These are phyloP conservation scores for Hemicordylus capensis DNA, from an alignment of 2,113 vertebrate genomes.

Conservation along the genomic window DNA sequence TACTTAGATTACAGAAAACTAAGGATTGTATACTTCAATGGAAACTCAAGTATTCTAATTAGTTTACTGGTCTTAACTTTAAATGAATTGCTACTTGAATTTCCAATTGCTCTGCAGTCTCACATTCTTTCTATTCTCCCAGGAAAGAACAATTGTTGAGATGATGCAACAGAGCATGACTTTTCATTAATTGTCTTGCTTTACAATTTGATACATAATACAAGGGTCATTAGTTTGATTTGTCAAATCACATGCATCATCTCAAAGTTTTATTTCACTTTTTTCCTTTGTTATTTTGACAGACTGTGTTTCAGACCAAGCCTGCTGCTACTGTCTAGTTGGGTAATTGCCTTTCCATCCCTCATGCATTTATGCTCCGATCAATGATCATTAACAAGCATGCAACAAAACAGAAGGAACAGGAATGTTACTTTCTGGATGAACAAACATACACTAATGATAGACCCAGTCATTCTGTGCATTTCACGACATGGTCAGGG, in stretches of 20 bases:
- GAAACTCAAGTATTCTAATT: constrained; percentile 3
- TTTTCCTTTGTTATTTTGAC: background rate
- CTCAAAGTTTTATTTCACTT: constrained; percentile 18
- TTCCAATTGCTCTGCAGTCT: background rate
- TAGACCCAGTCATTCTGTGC: background rate
- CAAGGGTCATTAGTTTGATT: constrained; percentile 16
- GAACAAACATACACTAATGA: constrained; percentile 26
- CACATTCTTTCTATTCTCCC: background rate
- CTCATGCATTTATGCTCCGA: background rate
- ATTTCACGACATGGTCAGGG: constrained; percentile 16
- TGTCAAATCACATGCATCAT: constrained; percentile 3
- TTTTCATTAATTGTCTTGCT: constrained; percentile 24
- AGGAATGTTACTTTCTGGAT: constrained; percentile 36
- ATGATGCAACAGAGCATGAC: background rate
- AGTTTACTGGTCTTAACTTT: background rate
- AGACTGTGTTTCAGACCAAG: constrained; percentile 16
- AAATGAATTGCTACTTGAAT: constrained; percentile 4
- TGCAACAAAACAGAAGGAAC: constrained; percentile 16
- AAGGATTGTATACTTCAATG: background rate
- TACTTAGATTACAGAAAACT: accelerated
- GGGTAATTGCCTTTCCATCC: constrained; percentile 44
- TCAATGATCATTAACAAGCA: constrained; percentile 31
- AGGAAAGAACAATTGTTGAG: background rate
- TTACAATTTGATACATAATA: constrained; percentile 13
- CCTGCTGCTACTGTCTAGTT: constrained; percentile 27